These are phyloP conservation scores for Thecophora atra DNA, from an alignment of 2,888 invertebrate genomes.

Conservation along the genomic window DNA sequence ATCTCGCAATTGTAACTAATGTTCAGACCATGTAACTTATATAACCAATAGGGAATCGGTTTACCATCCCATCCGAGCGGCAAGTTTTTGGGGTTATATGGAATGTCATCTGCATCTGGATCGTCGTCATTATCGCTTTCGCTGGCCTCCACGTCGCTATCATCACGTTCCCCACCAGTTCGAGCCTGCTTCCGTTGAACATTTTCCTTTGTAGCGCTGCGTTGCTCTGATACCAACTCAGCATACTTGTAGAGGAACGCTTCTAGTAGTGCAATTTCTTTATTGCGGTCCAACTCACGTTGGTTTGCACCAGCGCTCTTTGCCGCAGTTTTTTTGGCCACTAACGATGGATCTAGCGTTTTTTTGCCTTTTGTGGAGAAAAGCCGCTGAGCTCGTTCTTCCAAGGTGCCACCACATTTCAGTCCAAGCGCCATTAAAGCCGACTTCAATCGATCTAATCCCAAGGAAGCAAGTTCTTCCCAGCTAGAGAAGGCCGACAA, in stretches of 20 bases:
- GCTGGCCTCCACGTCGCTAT: slow-evolving; percentile 89
- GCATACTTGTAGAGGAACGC: slow-evolving; percentile 89
- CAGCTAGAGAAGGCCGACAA: slow-evolving; percentile 97
- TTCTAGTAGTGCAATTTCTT: slow-evolving; percentile 88
- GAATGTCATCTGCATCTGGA: slow-evolving; percentile 89
- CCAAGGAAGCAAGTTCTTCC: slow-evolving; percentile 96
- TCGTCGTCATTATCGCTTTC: slow-evolving; percentile 83
- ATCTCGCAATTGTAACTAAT: slow-evolving; percentile 99
- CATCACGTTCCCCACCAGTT: slow-evolving; percentile 91
- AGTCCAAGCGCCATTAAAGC: slow-evolving; percentile 95
- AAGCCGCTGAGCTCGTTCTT: slow-evolving; percentile 95
- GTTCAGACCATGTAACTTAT: slow-evolving; percentile 98
- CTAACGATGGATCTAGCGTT: slow-evolving; percentile 88
- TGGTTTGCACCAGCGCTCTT: slow-evolving; percentile 68
- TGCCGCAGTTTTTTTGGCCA: slow-evolving; percentile 86
- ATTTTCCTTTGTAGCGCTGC: slow-evolving; percentile 94
- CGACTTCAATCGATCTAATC: slow-evolving; percentile 95
- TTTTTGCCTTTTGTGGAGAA: slow-evolving; percentile 96
- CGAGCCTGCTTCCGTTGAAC: slow-evolving; percentile 98
- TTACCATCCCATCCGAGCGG: slow-evolving; percentile 99
- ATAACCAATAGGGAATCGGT: slow-evolving; percentile 95
- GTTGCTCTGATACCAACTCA: slow-evolving; percentile 84
- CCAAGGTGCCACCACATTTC: slow-evolving; percentile 98
- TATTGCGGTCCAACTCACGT: slow-evolving; percentile 75
- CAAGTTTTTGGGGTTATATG: slow-evolving; percentile 99